A percentile compares a stretch with the other conserved stretches of the same genome.
These are phyloP conservation scores for Dicyrtoma fusca DNA, from an alignment of 2,888 invertebrate species.

Conservation along the genomic window DNA sequence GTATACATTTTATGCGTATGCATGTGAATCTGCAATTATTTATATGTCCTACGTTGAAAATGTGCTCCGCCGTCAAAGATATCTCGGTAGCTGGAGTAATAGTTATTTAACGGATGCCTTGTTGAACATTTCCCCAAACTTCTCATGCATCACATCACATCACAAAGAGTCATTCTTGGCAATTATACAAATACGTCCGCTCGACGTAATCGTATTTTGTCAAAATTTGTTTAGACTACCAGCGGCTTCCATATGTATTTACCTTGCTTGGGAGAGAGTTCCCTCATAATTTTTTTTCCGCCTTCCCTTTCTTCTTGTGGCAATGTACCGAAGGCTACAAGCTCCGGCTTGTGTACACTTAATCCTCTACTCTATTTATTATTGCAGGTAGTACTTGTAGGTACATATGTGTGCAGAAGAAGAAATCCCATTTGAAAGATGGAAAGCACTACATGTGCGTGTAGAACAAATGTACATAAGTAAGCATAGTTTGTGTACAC, in stretches of 20 bases:
- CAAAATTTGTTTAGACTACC: slow-evolving; percentile 27
- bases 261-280: background rate
- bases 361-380: too few relatives aligned
- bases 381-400: too few relatives aligned
- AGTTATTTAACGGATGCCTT: slow-evolving; percentile 23
- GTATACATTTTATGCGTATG: too few relatives aligned
- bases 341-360: too few relatives aligned
- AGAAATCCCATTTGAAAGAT: too few relatives aligned
- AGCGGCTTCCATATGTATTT: slow-evolving; percentile 18
- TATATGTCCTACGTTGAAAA: slow-evolving; percentile 4
- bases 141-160: slow-evolving; percentile 11
- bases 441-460: too few relatives aligned
- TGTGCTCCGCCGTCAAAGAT: slow-evolving; percentile 26
- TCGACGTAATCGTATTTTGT: slow-evolving; percentile 13
- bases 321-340: too few relatives aligned
- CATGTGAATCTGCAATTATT: slow-evolving; percentile 12
- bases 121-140: slow-evolving; percentile 21
- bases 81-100: background rate
- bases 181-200: slow-evolving; percentile 29
- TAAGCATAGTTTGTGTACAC: too few relatives aligned
- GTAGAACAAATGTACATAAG: too few relatives aligned
- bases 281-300: background rate
- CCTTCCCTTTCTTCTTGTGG: background rate
- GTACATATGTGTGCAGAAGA: background rate
- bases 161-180: slow-evolving; percentile 23